A percentile compares a stretch with the other conserved stretches of the same genome.
These are phyloP conservation scores for Phortica variegata DNA, from an alignment of 1,140 invertebrate species.

Conservation along the genomic window DNA sequence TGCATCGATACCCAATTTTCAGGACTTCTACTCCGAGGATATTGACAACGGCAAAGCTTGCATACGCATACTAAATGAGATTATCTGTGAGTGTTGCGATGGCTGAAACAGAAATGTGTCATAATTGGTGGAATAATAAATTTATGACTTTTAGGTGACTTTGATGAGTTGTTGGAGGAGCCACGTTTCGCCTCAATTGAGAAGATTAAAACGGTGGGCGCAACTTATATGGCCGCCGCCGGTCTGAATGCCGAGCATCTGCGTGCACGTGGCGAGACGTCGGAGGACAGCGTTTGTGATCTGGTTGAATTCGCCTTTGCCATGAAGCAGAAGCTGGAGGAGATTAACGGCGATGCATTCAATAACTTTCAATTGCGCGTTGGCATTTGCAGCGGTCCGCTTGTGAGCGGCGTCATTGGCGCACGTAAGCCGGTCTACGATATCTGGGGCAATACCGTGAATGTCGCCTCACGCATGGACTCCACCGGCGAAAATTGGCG, in stretches of 20 bases:
- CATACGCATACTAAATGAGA: conserved; percentile 96
- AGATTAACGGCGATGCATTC: conserved; percentile 95
- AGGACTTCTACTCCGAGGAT: conserved; percentile 97
- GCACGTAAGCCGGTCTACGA: conserved; percentile 97
- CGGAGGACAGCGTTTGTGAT: conserved; percentile 78
- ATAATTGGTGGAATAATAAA: conserved; percentile 33
- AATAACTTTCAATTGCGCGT: conserved; percentile 95
- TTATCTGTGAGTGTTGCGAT: conserved; percentile 71
- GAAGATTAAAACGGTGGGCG: conserved; percentile 98
- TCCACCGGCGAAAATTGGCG: conserved; percentile 83
- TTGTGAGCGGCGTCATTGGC: conserved; percentile 97
- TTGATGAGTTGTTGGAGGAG: conserved; percentile 89
- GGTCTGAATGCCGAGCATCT: conserved; percentile 83
- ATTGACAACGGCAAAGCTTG: conserved; percentile 96
- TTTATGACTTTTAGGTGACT: conserved; percentile 62
- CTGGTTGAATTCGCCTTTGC: conserved; percentile 93
- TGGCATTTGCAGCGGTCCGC: conserved; percentile 88
- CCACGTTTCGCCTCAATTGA: conserved; percentile 88
- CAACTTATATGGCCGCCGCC: conserved; percentile 97
- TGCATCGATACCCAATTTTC: conserved; percentile 97
- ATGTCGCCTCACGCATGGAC: conserved; percentile 93
- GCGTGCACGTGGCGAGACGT: conserved; percentile 58
- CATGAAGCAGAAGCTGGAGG: conserved; percentile 84
- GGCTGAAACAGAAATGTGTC: no score
- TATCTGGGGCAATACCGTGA: conserved; percentile 96